Evolutionary conservation across 2,888 invertebrate species (phyloP).

Genomic region (Agrotis segetum): DNA sequence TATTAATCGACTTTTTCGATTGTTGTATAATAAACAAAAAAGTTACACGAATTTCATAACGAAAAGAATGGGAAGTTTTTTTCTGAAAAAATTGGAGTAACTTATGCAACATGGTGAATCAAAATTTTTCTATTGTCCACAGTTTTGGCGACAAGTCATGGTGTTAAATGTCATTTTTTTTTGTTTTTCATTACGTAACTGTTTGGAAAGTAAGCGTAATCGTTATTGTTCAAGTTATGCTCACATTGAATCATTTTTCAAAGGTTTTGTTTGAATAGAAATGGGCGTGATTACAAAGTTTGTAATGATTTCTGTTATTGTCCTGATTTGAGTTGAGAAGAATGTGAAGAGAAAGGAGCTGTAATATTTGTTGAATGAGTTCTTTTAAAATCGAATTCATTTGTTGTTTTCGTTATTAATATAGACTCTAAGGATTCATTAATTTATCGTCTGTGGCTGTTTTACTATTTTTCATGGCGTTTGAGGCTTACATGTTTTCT

Average conservation of each 20-base stretch:
- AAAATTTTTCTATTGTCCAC: constrained; percentile 34
- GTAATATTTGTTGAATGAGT: not conserved
- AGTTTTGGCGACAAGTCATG: constrained; percentile 16
- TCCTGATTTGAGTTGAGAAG: constrained; percentile 2
- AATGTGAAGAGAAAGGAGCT: not conserved
- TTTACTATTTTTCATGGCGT: too few species aligned
- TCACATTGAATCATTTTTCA: constrained; percentile 29
- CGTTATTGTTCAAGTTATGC: constrained; percentile 35
- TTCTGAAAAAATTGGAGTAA: constrained; percentile 7
- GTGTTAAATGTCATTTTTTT: constrained; percentile 44
- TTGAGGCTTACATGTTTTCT: too few species aligned
- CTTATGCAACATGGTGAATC: constrained; percentile 49
- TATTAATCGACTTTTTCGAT: constrained; percentile 44
- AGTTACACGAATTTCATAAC: constrained; percentile 57
- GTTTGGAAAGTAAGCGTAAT: constrained; percentile 33
- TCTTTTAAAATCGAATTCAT: not conserved
- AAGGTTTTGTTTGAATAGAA: constrained; percentile 26
- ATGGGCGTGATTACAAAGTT: not conserved
- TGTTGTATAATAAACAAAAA: constrained; percentile 45
- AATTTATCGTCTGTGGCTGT: too few species aligned
- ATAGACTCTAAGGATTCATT: not conserved
- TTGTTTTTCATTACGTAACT: constrained; percentile 55
- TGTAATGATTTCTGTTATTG: not conserved
- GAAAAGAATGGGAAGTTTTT: constrained; percentile 26
- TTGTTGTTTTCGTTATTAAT: not conserved